phyloP scores from a whole-genome alignment of 2,888 invertebrate genomes.

The Campaea margaritaria region DNA sequence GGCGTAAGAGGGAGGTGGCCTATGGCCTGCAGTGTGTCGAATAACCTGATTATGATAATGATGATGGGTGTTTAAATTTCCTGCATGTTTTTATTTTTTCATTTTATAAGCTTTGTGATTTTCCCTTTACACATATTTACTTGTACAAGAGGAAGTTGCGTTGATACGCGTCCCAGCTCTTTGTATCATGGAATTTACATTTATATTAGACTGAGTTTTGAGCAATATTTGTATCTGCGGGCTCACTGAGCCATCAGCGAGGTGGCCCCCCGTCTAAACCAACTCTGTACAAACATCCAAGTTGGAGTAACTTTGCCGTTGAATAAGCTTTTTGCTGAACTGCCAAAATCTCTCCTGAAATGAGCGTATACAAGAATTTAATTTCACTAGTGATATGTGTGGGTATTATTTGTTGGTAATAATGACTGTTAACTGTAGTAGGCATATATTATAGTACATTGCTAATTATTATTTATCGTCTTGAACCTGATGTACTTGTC shows the following conservation, averaged over 20 bases:
- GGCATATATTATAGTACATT: no score
- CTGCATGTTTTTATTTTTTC: neutral
- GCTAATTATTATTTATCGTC: no score
- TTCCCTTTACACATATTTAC: neutral
- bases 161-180: slow-evolving; percentile 50
- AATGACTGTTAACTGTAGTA: no score
- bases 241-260: slow-evolving; percentile 5
- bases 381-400: neutral
- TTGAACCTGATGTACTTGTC: no score
- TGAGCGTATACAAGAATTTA: neutral
- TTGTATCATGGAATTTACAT: slow-evolving; percentile 65
- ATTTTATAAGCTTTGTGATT: neutral
- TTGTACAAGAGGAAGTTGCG: slow-evolving; percentile 51
- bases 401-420: no score
- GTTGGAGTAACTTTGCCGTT: slow-evolving; percentile 26
- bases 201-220: slow-evolving; percentile 70
- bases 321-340: slow-evolving; percentile 6
- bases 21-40: no score
- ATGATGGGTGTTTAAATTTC: neutral
- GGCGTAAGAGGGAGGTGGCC: no score
- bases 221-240: slow-evolving; percentile 57
- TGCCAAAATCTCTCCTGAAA: neutral
- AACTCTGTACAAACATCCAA: slow-evolving; percentile 23
- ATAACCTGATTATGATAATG: no score
- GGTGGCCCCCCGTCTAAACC: slow-evolving; percentile 21